These are phyloP conservation scores for Lochmaea crataegi DNA, from an alignment of 2,888 invertebrate species.

Conservation along the genomic window DNA sequence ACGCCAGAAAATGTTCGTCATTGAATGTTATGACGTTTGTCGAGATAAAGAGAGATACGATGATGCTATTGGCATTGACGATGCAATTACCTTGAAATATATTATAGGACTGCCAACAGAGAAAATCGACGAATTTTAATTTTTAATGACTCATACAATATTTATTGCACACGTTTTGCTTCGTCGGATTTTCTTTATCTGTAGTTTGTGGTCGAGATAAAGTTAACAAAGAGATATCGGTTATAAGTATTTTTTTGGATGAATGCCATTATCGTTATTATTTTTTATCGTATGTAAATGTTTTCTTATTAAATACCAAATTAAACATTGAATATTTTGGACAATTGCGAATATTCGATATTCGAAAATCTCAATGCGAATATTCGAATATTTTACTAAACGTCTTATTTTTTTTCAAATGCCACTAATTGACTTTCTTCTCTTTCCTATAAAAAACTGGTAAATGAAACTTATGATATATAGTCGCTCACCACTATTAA, in stretches of 20 bases:
- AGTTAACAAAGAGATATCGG: not conserved
- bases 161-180: not conserved
- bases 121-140: not conserved
- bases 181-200: not conserved
- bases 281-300: too few species aligned
- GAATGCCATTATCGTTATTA: too few species aligned
- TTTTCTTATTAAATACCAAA: too few species aligned
- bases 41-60: not conserved
- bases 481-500: too few species aligned
- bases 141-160: not conserved
- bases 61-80: slow-evolving; percentile 15
- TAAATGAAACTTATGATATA: too few species aligned
- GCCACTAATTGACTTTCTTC: too few species aligned
- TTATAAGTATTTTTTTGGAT: not conserved
- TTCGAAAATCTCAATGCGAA: too few species aligned
- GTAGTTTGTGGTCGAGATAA: not conserved
- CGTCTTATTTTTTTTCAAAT: too few species aligned
- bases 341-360: too few species aligned
- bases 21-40: not conserved
- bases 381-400: too few species aligned
- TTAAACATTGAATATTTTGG: too few species aligned
- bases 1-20: not conserved
- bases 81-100: slow-evolving; percentile 2
- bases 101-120: not conserved
- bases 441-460: too few species aligned